A percentile compares a stretch with the other conserved stretches of the same genome.
Conservation (phyloP, 2,113 vertebrate species). For the Corythoichthys intestinalis region DNA sequence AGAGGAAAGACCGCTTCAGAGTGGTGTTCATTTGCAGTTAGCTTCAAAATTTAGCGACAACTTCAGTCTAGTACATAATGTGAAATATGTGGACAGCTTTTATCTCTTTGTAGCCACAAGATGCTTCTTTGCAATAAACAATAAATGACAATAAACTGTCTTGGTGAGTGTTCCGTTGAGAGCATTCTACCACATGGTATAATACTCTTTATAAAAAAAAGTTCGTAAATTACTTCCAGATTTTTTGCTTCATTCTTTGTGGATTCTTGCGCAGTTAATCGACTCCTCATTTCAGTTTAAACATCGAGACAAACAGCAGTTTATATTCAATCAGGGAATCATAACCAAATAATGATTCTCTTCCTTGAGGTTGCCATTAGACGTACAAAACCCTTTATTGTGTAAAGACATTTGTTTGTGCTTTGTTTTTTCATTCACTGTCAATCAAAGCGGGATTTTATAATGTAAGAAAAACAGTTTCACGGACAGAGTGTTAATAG, state of each 20-base stretch:
- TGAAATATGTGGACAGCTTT: not conserved
- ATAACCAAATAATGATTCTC: not conserved
- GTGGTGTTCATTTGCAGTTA: not conserved
- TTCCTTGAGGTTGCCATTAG: not conserved
- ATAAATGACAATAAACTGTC: not conserved
- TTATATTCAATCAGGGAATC: not conserved
- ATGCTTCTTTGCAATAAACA: not conserved
- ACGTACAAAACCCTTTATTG: not conserved
- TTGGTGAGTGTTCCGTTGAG: not conserved
- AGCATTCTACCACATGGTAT: not conserved
- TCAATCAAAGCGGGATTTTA: not conserved
- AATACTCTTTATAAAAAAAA: constrained; percentile 3
- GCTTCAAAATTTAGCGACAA: not conserved
- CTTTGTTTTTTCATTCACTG: not conserved
- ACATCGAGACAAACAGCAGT: not conserved
- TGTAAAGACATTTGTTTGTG: not conserved
- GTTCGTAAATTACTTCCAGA: not conserved
- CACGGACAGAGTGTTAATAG: not conserved
- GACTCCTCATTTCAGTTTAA: not conserved
- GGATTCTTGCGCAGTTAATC: not conserved
- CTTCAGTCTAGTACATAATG: not conserved
- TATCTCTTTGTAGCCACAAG: constrained; percentile 4
- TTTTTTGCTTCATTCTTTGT: constrained; percentile 1
- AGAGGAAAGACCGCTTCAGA: not conserved
- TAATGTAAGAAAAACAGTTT: not conserved